A percentile compares a stretch with the other conserved stretches of the same genome.
phyloP scores from a whole-genome alignment of 1,140 invertebrate species.

The Sycophaga agraensis region DNA sequence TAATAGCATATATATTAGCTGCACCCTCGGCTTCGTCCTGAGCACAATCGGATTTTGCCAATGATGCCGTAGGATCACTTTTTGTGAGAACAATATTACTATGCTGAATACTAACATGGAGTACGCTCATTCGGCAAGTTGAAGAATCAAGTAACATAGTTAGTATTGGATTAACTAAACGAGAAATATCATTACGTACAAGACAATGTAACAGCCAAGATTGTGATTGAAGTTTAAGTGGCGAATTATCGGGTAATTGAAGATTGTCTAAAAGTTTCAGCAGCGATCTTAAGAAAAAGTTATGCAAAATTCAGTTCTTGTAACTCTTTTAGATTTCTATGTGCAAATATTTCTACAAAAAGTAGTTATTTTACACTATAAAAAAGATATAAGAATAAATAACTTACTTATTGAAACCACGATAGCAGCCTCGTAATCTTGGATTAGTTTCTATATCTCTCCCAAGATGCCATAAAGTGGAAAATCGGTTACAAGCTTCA shows the following conservation, averaged over 20 bases:
- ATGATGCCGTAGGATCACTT: slow-evolving; percentile 46
- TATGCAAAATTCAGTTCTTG: too few relatives aligned
- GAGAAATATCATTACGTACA: slow-evolving; percentile 73
- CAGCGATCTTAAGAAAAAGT: slow-evolving; percentile 60
- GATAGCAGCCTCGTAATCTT: slow-evolving; percentile 53
- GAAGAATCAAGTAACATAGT: slow-evolving; percentile 78
- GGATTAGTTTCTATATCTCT: slow-evolving; percentile 63
- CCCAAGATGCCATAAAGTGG: slow-evolving; percentile 78
- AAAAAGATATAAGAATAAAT: slow-evolving; percentile 29
- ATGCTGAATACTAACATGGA: slow-evolving; percentile 78
- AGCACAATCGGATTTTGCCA: slow-evolving; percentile 46
- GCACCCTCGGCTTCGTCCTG: slow-evolving; percentile 56
- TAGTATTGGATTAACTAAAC: slow-evolving; percentile 79
- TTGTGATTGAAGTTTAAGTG: slow-evolving; percentile 70
- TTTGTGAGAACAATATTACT: slow-evolving; percentile 60
- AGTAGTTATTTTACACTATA: too few relatives aligned
- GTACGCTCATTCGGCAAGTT: slow-evolving; percentile 82
- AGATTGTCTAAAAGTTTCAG: slow-evolving; percentile 79
- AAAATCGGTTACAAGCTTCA: slow-evolving; percentile 74
- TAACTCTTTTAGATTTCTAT: too few relatives aligned
- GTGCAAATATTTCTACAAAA: too few relatives aligned
- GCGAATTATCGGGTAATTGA: slow-evolving; percentile 66
- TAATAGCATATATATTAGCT: slow-evolving; percentile 81
- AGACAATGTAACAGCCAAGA: slow-evolving; percentile 75
- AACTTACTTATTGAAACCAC: slow-evolving; percentile 57